phyloP scores from a whole-genome alignment of 1,140 invertebrate species.

The Chironomus tepperi region DNA sequence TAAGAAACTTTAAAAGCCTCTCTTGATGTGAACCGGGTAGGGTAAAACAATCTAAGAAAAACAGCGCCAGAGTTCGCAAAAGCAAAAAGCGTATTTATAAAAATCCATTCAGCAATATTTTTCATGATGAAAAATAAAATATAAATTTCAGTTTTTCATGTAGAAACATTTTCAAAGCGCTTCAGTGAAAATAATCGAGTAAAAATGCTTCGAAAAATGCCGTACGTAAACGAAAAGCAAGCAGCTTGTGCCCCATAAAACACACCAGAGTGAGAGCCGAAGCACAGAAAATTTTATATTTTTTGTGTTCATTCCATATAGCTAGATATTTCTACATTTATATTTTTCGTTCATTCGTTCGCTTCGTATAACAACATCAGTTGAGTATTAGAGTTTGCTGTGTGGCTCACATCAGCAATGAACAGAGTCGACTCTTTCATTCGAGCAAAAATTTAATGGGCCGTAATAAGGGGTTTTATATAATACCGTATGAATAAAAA shows the following conservation, averaged over 20 bases:
- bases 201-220: slow-evolving; percentile 23
- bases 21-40: slow-evolving; percentile 11
- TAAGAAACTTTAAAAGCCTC: slow-evolving; percentile 23
- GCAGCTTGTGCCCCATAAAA: slow-evolving; percentile 22
- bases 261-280: slow-evolving; percentile 22
- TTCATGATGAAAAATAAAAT: slow-evolving; percentile 24
- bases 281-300: slow-evolving; percentile 22
- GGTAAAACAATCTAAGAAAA: slow-evolving; percentile 24
- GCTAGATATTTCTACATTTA: slow-evolving; percentile 21
- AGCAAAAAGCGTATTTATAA: slow-evolving; percentile 23
- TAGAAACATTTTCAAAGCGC: slow-evolving; percentile 17
- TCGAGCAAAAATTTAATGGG: neutral
- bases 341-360: slow-evolving; percentile 19
- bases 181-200: slow-evolving; percentile 17
- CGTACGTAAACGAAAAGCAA: slow-evolving; percentile 19
- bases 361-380: slow-evolving; percentile 18
- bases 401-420: slow-evolving; percentile 21
- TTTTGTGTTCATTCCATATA: slow-evolving; percentile 24
- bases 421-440: neutral
- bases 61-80: slow-evolving; percentile 21
- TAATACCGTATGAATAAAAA: neutral
- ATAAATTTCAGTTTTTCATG: slow-evolving; percentile 22
- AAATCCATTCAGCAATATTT: slow-evolving; percentile 24
- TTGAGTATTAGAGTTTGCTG: slow-evolving; percentile 24
- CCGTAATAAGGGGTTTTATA: neutral